Evolutionary conservation across 2,888 invertebrate genomes (phyloP), one percentile per base, ranked within the genome.

Genomic region (Apotomis betuletana): DNA sequence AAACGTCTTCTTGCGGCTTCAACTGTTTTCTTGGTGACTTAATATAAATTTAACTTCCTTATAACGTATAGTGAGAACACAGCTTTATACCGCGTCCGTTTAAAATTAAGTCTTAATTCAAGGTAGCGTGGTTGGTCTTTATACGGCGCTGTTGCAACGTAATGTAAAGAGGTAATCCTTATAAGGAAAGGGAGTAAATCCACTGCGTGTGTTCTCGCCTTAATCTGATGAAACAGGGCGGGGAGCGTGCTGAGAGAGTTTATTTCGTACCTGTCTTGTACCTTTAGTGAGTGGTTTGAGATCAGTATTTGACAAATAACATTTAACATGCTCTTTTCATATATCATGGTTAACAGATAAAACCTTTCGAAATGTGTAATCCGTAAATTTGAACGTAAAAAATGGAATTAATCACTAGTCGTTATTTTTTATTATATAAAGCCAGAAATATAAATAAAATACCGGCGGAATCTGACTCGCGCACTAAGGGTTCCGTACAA

Each of bases 21-120:
- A 71, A 61, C 61, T 67, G 67, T 70, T 70, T 70, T 71, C 70
- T 65, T 65, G 41, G 70, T 8, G 55, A 67, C 67, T 67, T 61
- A 71, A 71, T 71, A 67, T 71, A 67, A 71, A 71, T 67, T 71
- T 67, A 71, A 51, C 61, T 49, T 65, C 60, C 59, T 36, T 60
- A 36, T 70, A 54, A 65, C 59, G 46, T 65, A 54, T 60, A 61
- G 70, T 71, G 57, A 5, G 55, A 67, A 55, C 65, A 44, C 61
- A 38, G 65, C n/a, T 15, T 44, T n/a, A n/a, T 5, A 44, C 5
- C 0, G 9, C 0, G 4, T 36, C 10, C 5, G 0, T 51, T 49
- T n/a, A 6, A 60, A 55, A 46, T 27, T 55, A 10, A 61, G 5
- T n/a, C 55, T n/a, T 61, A 49, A 4, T 27, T 0, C 9, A 5